Evolutionary conservation across 2,113 vertebrate species (phyloP).

Genomic region (Maccullochella peelii): DNA sequence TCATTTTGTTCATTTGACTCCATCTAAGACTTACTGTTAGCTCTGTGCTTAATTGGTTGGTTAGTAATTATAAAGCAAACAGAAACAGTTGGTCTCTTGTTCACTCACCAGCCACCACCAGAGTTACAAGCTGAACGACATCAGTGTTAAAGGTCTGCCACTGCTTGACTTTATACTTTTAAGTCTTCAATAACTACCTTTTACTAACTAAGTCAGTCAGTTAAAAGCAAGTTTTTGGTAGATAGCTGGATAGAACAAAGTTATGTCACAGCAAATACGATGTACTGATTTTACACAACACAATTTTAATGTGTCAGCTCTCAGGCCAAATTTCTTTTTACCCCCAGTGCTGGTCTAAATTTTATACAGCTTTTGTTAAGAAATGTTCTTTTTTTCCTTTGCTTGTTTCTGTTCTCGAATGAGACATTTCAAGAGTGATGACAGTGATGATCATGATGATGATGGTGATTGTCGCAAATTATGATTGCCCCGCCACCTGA

Average conservation of each 20-base stretch:
- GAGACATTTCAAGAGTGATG: conserved; percentile 50
- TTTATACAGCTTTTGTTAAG: background rate
- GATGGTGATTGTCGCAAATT: conserved; percentile 51
- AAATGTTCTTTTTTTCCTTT: background rate
- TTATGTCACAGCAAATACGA: background rate
- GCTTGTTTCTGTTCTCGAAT: conserved; percentile 2
- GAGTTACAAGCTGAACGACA: background rate
- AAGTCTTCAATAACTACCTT: background rate
- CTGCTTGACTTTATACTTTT: background rate
- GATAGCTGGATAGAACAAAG: background rate
- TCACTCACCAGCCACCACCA: background rate
- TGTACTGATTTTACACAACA: background rate
- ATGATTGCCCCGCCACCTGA: conserved; percentile 71
- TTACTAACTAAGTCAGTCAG: background rate
- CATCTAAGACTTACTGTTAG: conserved; percentile 10
- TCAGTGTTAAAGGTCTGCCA: background rate
- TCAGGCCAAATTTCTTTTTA: background rate
- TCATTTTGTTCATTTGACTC: background rate
- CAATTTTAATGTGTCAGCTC: background rate
- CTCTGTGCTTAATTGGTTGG: background rate
- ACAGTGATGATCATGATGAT: conserved; percentile 55
- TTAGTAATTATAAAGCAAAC: conserved; percentile 15
- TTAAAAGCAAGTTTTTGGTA: background rate
- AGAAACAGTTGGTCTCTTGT: background rate
- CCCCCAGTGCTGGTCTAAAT: background rate